Percentiles rank a stretch among this genome's conserved stretches.
phyloP scores from a whole-genome alignment of 1,140 invertebrate genomes.

The Holcopasites calliopsidis region DNA sequence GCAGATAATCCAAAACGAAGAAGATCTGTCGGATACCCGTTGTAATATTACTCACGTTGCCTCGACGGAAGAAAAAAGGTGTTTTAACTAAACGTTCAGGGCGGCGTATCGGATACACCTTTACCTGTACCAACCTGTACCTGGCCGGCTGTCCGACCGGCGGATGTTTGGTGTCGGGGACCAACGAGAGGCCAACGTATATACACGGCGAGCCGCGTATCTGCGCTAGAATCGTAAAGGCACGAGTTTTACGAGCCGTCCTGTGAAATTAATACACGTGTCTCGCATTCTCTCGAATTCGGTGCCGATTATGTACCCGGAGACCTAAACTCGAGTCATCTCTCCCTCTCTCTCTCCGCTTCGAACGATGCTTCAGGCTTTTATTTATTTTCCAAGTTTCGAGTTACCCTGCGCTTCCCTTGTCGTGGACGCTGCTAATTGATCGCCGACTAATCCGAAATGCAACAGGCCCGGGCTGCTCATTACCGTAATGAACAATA shows the following conservation, averaged over 20 bases:
- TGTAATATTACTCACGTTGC: slow-evolving; percentile 38
- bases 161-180: slow-evolving; percentile 33
- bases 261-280: slow-evolving; percentile 74
- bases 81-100: slow-evolving; percentile 48
- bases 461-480: slow-evolving; percentile 34
- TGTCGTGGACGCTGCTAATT: slow-evolving; percentile 54
- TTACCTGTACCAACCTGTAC: slow-evolving; percentile 58
- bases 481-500: slow-evolving; percentile 66
- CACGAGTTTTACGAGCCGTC: slow-evolving; percentile 71
- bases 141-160: slow-evolving; percentile 67
- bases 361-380: slow-evolving; percentile 4
- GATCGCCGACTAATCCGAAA: slow-evolving; percentile 59
- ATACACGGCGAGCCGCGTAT: slow-evolving; percentile 47
- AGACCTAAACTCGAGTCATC: slow-evolving; percentile 18
- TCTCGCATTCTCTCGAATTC: slow-evolving; percentile 71
- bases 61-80: slow-evolving; percentile 28
- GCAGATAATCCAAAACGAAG: background rate
- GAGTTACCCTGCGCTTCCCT: slow-evolving; percentile 39
- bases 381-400: slow-evolving; percentile 61
- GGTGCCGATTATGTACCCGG: slow-evolving; percentile 67
- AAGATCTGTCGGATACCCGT: background rate
- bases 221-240: slow-evolving; percentile 73
- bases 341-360: background rate
- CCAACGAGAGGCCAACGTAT: slow-evolving; percentile 13
- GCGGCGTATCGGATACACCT: slow-evolving; percentile 44